Evolutionary conservation across 2,113 vertebrate genomes (phyloP), one percentile per base, ranked within the genome.

Genomic region (Delphinus delphis): DNA sequence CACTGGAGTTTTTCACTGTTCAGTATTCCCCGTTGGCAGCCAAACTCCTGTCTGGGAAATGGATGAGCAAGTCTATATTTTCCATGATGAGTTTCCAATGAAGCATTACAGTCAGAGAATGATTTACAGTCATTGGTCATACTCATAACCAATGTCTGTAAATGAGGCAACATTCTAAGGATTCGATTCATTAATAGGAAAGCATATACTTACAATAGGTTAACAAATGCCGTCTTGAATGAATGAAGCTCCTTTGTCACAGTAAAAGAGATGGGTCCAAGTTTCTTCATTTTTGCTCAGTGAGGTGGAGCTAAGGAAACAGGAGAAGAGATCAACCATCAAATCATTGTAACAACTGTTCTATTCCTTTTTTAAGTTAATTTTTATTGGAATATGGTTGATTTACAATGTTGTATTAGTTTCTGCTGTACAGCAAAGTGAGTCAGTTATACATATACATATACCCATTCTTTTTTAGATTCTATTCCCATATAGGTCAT

Each of bases 1-100:
- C 83, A 71, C 62, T 26, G 47, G 38, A 92, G 90, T 96, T 97
- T 74, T 89, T 55, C 41, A 53, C 67, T 95, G 88, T 94, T 98
- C 86, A 95, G 26, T 17, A 50, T 18, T 68, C 71, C 80, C 90
- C 79, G 21, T 33, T 93, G 97, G 96, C 95, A 94, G 77, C 92
- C 77, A 97, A 97, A 97, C 79, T 93, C 65, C 88, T 96, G 47
- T 89, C 93, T 97, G 97, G 96, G 92, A 98, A 98, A 96, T 58
- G 63, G 60, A 89, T 77, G 71, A 98, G 63, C 86, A 81, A 95
- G 96, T 84, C 94, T 14, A 25, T 88, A 33, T 91, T 76, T 96
- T 97, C 95, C 97, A 88, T 95, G 94, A 97, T 97, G 96, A 93
- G 82, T 90, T 77, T 88, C 70, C 50, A 25, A 67, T 63, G 80